A percentile compares a stretch with the other conserved stretches of the same genome.
Evolutionary conservation across 2,888 invertebrate species (phyloP).

Genomic region (Lamproptera curius): DNA sequence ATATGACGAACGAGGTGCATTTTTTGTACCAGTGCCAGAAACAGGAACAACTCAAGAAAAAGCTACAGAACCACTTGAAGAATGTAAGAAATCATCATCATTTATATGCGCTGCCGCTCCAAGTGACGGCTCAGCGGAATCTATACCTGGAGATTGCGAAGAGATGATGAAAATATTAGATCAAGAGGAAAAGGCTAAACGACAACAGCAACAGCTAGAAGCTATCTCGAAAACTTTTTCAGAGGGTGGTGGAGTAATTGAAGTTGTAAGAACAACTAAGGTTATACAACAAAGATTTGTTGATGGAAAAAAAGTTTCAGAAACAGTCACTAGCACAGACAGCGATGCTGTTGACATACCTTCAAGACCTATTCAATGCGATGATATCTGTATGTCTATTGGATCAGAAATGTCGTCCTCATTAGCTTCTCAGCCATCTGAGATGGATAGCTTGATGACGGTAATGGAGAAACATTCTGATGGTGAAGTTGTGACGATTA

Average conservation of each 20-base stretch:
- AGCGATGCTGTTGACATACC: constrained; percentile 69
- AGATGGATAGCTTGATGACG: constrained; percentile 71
- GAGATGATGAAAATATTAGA: constrained; percentile 78
- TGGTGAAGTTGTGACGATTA: constrained; percentile 67
- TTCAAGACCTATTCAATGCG: constrained; percentile 47
- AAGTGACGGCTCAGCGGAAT: constrained; percentile 70
- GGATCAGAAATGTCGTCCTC: constrained; percentile 75
- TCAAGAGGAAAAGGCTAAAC: constrained; percentile 67
- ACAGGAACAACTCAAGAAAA: constrained; percentile 38
- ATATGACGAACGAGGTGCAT: constrained; percentile 68
- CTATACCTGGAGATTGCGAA: constrained; percentile 79
- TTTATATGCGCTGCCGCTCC: constrained; percentile 70
- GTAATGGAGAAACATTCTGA: constrained; percentile 65
- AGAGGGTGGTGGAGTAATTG: constrained; percentile 54
- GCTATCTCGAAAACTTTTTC: constrained; percentile 45
- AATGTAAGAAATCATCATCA: constrained; percentile 60
- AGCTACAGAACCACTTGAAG: constrained; percentile 51
- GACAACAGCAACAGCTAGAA: constrained; percentile 29
- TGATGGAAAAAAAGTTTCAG: constrained; percentile 70
- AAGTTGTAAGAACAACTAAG: constrained; percentile 66
- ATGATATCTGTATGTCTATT: constrained; percentile 61
- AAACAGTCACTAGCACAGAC: constrained; percentile 61
- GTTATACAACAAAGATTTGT: constrained; percentile 68
- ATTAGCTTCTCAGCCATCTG: constrained; percentile 71
- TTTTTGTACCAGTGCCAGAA: constrained; percentile 64